Evolutionary conservation across 2,888 invertebrate genomes (phyloP).

Genomic region (Auanema sp.): DNA sequence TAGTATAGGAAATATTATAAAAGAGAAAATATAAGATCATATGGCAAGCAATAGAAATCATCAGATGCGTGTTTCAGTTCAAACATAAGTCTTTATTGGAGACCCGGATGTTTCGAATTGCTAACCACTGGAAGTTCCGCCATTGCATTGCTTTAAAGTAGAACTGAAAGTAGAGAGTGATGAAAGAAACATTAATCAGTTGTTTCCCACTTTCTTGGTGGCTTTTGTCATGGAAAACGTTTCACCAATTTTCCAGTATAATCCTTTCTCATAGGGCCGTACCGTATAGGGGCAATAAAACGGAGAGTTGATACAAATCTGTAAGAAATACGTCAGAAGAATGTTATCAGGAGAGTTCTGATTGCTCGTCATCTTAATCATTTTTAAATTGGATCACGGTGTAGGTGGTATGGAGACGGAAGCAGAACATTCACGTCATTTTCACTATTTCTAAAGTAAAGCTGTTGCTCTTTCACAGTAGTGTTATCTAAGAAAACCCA

Average conservation of each 20-base stretch:
- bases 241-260: conserved; percentile 46
- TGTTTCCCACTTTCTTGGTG: conserved; percentile 26
- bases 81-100: conserved; percentile 6
- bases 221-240: conserved; percentile 38
- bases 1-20: no score
- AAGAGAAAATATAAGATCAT: no score
- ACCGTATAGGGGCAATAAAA: conserved; percentile 49
- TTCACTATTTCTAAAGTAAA: no score
- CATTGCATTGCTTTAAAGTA: conserved; percentile 56
- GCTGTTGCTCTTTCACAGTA: no score
- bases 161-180: conserved; percentile 27
- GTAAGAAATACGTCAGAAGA: conserved; percentile 11
- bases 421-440: no score
- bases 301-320: conserved; percentile 49
- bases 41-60: neutral
- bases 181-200: neutral
- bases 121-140: conserved; percentile 58
- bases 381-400: no score
- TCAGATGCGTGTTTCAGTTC: neutral
- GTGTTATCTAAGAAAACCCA: no score
- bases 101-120: conserved; percentile 49
- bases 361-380: no score
- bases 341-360: neutral
- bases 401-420: no score
- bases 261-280: conserved; percentile 39